Conservation (phyloP, 2,888 invertebrate species). For the Acrobasis suavella region DNA sequence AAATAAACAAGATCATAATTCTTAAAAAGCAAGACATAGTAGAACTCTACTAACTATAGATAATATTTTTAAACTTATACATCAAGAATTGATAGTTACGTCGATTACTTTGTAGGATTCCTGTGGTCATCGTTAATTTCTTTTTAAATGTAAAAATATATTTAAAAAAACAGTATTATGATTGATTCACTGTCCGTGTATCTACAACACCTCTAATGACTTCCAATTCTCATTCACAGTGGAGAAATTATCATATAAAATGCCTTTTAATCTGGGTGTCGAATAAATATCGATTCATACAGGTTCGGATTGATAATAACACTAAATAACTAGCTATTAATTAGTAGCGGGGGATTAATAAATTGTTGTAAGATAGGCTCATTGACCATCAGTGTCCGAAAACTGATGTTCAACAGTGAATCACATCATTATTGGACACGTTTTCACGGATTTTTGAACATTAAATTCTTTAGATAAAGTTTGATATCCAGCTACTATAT, state of each 20-base stretch:
- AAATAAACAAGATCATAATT: constrained; percentile 10
- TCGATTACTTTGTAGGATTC: constrained; percentile 3
- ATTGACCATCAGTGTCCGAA: constrained; percentile 13
- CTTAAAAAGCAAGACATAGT: constrained; percentile 1
- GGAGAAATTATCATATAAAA: constrained; percentile 22
- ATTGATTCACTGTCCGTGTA: not conserved
- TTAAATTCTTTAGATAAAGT: constrained; percentile 2
- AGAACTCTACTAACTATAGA: no score
- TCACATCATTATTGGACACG: constrained; percentile 18
- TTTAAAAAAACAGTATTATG: constrained; percentile 9
- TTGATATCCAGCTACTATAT: not conserved
- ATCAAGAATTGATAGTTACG: constrained; percentile 10
- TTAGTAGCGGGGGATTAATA: constrained; percentile 21
- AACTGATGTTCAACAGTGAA: constrained; percentile 19
- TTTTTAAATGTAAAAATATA: constrained; percentile 6
- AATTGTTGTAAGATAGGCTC: constrained; percentile 5
- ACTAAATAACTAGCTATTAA: constrained; percentile 23
- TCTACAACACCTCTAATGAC: constrained; percentile 5
- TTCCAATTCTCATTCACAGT: constrained; percentile 15
- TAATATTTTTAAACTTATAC: not conserved
- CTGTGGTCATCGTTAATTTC: constrained; percentile 12
- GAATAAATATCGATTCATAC: constrained; percentile 21
- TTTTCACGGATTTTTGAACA: constrained; percentile 21
- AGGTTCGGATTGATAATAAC: constrained; percentile 19
- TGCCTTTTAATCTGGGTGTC: constrained; percentile 19